These are phyloP conservation scores for Morelia viridis DNA, from an alignment of 2,797 vertebrate species.

Conservation along the genomic window DNA sequence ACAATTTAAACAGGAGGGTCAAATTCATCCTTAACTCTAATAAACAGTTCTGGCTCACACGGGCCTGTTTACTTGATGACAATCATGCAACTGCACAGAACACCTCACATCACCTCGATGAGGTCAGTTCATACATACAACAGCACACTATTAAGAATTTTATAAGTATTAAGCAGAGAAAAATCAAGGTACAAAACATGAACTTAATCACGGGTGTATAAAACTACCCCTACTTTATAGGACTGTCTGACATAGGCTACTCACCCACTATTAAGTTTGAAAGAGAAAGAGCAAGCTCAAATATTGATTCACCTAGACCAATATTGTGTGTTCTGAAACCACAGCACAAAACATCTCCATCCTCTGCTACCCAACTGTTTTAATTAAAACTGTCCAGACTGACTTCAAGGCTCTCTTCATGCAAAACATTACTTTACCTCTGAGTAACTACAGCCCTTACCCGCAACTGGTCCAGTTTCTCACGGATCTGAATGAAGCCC, in stretches of 20 bases:
- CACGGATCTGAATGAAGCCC: constrained; percentile 98
- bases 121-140: not conserved
- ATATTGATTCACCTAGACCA: not conserved
- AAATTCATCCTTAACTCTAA: not conserved
- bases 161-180: not conserved
- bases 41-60: not conserved
- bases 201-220: not conserved
- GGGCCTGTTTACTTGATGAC: not conserved
- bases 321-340: not conserved
- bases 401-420: not conserved
- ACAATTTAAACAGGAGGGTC: not conserved
- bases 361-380: not conserved
- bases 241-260: not conserved
- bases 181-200: not conserved
- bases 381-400: not conserved
- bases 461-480: constrained; percentile 95
- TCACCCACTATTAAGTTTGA: constrained; percentile 4
- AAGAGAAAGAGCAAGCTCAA: constrained; percentile 3
- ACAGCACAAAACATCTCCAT: not conserved
- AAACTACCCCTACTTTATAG: not conserved
- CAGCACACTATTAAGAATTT: not conserved
- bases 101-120: not conserved
- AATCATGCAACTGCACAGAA: not conserved
- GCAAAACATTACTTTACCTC: not conserved
- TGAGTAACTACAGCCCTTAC: constrained; percentile 63